These are phyloP conservation scores for Vulpes lagopus DNA, from an alignment of 2,113 vertebrate genomes.

Conservation along the genomic window DNA sequence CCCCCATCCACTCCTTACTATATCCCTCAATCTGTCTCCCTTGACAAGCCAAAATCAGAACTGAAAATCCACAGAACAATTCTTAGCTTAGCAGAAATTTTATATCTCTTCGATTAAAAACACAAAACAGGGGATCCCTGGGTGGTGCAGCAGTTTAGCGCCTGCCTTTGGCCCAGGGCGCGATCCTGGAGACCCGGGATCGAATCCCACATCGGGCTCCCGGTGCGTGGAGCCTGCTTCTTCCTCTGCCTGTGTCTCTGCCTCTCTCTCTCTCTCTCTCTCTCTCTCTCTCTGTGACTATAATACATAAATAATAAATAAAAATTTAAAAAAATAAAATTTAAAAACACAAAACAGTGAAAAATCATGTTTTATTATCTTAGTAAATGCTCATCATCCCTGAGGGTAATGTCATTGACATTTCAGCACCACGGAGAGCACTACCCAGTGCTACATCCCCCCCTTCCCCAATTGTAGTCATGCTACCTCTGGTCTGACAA, in stretches of 20 bases:
- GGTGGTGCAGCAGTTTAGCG: too few species aligned
- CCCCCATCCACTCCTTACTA: rapidly evolving
- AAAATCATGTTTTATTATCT: conserved; percentile 29
- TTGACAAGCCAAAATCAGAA: background rate
- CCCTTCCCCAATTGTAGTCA: background rate
- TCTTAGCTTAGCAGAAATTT: background rate
- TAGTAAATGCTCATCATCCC: background rate
- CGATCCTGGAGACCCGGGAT: too few species aligned
- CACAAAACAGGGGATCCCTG: background rate
- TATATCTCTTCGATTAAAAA: background rate
- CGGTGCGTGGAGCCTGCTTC: too few species aligned
- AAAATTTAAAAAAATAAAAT: too few species aligned
- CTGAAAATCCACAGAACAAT: background rate
- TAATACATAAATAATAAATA: too few species aligned
- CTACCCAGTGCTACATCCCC: rapidly evolving
- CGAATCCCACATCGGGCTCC: too few species aligned
- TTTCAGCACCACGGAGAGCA: conserved; percentile 63
- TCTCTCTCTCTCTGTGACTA: too few species aligned
- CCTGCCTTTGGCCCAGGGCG: too few species aligned
- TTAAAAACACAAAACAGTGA: background rate
- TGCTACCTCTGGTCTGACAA: background rate
- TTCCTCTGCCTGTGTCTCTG: too few species aligned
- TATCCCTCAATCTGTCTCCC: background rate
- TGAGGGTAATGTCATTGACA: background rate
- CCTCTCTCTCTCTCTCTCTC: too few species aligned